Evolutionary conservation across 1,140 invertebrate species (phyloP), one percentile per base, ranked within the genome.

Genomic region (Harpegnathos saltator): DNA sequence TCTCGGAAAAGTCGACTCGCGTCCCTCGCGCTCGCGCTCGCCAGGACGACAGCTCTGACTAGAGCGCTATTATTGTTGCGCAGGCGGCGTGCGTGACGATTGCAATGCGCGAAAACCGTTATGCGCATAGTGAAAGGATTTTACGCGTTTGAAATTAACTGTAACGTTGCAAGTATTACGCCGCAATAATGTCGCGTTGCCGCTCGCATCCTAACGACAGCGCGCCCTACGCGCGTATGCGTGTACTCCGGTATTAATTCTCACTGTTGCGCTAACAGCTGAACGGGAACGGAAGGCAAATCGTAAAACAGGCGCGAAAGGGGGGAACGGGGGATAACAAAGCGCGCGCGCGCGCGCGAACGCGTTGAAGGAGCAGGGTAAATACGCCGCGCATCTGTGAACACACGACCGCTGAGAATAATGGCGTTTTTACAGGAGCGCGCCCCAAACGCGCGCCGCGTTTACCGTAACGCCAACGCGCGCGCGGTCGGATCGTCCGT

Each of bases 91-190:
- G 33, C 78, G 19, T 62, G 44, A 63, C 22, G 50, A 75, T 73
- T 82, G 71, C 68, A 75, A 82, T 48, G 68, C 22, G 65, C 22
- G 68, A 72, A 72, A 59, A 63, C 56, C 44, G 71, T 82, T 82
- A 82, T 75, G 44, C 24, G 58, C 22, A 59, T 19, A 75, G 80
- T 82, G 69, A 82, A 82, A 82, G 80, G 80, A 63, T 33, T 75
- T 75, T 56, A 61, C 44, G 29, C 66, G 77, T 71, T 74, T 52
- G 80, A 82, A 82, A 82, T 74, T 62, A 82, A 62, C 24, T 54
- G 59, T 80, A 80, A 80, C 75, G 52, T 29, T 54, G 19, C 44
- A 56, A 80, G 65, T 80, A 80, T 59, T 66, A 71, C 52, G 24
- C 33, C 22, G 52, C 52, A 71, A 80, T 80, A 80, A 80, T 48